These are phyloP conservation scores for Lutraria lutraria DNA, from an alignment of 2,888 invertebrate genomes.

Conservation along the genomic window DNA sequence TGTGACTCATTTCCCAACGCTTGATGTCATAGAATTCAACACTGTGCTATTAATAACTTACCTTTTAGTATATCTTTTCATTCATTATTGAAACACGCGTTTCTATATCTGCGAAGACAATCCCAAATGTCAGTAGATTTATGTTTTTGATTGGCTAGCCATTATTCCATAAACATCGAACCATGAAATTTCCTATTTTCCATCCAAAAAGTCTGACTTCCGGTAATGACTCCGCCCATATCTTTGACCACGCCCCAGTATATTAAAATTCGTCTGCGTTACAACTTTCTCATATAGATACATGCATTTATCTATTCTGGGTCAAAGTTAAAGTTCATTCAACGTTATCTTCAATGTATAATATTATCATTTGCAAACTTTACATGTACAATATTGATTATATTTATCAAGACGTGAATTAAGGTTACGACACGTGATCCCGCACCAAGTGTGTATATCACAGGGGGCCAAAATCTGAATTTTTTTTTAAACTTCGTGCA, in stretches of 20 bases:
- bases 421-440: too few species aligned
- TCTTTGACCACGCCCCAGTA: not conserved
- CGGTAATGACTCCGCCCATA: not conserved
- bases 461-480: too few species aligned
- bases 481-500: too few species aligned
- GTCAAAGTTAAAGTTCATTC: too few species aligned
- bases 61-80: slow-evolving; percentile 2
- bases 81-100: not conserved
- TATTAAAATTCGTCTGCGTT: too few species aligned
- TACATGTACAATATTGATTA: too few species aligned
- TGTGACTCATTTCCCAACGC: not conserved
- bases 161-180: slow-evolving; percentile 7
- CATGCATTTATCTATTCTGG: too few species aligned
- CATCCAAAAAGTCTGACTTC: not conserved
- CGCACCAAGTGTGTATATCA: too few species aligned
- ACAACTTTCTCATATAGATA: too few species aligned
- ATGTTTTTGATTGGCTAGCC: slow-evolving; percentile 4
- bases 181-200: not conserved
- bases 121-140: slow-evolving; percentile 12
- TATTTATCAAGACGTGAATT: too few species aligned
- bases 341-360: too few species aligned
- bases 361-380: too few species aligned
- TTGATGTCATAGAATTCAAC: slow-evolving; percentile 5
- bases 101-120: not conserved
- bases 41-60: not conserved